Base-by-base conservation (phyloP, 1,140 invertebrate species). In the Odontomachus brunneus region DNA sequence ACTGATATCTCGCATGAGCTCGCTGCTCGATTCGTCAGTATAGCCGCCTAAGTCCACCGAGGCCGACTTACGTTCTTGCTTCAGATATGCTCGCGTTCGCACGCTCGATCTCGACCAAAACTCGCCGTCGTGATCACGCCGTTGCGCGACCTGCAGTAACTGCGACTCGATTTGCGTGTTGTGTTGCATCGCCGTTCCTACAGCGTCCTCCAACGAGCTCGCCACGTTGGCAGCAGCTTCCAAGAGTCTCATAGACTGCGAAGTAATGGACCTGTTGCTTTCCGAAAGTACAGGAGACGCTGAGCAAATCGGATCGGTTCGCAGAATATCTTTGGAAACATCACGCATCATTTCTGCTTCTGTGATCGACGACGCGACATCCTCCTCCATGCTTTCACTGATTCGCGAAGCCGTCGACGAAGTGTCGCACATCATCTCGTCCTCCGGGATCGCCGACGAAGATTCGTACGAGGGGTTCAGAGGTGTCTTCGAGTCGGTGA, bases 1-100 rank as follows among this genome's bases (percentile, higher is more conserved):
- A 89, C 97, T 96, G 62, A 97, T 96, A 93, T 97, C 96, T 74
- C 96, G 95, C 59, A 97, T 94, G 44, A 97, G 92, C 89, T 97
- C 97, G 88, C 97, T 97, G 78, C 95, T 95, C 4, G 97, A 91
- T 90, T 97, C 96, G 89, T 97, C 97, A 0, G 97, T 97, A 85
- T 97, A 97, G 86, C 97, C 96, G 2, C 96, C 96, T 57, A 97
- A 93, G 90, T 97, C 75, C 38, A 71, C 65, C 17, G 65, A 71
- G 53, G 96, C 85, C 95, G 95, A 76, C 17, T 95, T 94, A 69
- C 95, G 95, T 82, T 96, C 96, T 89, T 96, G 84, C 94, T 95
- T 95, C 96, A 96, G 0, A 93, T 93, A 84, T 94, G 94, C 26
- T 95, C 94, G 53, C 93, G 92, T 15, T 86, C 89, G 80, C n/a